phyloP scores from a whole-genome alignment of 1,140 invertebrate genomes.

The Drosophila setifemur region DNA sequence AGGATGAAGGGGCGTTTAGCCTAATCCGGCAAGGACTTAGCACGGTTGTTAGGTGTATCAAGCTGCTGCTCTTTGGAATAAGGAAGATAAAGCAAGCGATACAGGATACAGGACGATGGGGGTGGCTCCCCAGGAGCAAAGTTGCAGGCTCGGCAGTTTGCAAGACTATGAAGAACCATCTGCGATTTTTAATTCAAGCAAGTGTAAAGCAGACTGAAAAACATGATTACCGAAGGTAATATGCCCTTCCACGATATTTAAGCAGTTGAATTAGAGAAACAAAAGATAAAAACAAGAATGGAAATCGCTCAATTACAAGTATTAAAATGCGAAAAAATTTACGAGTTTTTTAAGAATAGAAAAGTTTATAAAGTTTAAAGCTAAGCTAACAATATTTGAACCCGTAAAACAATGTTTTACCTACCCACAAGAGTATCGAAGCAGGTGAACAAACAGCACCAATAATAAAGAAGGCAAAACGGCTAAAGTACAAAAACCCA shows the following conservation, averaged over 20 bases:
- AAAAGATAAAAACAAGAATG: neutral
- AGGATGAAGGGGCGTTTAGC: slow-evolving; percentile 23
- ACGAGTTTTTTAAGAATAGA: too few species aligned
- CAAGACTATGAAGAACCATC: slow-evolving; percentile 29
- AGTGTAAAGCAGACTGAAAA: slow-evolving; percentile 8
- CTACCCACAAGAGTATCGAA: too few species aligned
- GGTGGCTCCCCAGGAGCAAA: slow-evolving; percentile 17
- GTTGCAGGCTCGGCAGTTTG: slow-evolving; percentile 37
- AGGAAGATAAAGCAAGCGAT: slow-evolving; percentile 1
- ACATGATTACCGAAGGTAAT: neutral
- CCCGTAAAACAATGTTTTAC: too few species aligned
- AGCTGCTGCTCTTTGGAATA: slow-evolving; percentile 6
- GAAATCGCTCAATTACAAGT: slow-evolving; percentile 6
- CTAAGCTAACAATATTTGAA: too few species aligned
- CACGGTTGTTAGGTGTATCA: slow-evolving; percentile 59
- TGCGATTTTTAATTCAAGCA: slow-evolving; percentile 60
- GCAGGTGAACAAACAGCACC: slow-evolving; percentile 5
- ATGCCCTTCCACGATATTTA: neutral
- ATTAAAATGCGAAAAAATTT: too few species aligned
- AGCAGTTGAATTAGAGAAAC: slow-evolving; percentile 15
- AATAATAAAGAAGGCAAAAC: slow-evolving; percentile 4
- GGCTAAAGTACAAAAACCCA: neutral
- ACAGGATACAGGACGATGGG: neutral
- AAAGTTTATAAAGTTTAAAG: too few species aligned
- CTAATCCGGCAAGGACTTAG: slow-evolving; percentile 59